Percentiles rank a stretch among this genome's conserved stretches.
phyloP scores from a whole-genome alignment of 2,797 vertebrate species.

The Lutjanus argentimaculatus region DNA sequence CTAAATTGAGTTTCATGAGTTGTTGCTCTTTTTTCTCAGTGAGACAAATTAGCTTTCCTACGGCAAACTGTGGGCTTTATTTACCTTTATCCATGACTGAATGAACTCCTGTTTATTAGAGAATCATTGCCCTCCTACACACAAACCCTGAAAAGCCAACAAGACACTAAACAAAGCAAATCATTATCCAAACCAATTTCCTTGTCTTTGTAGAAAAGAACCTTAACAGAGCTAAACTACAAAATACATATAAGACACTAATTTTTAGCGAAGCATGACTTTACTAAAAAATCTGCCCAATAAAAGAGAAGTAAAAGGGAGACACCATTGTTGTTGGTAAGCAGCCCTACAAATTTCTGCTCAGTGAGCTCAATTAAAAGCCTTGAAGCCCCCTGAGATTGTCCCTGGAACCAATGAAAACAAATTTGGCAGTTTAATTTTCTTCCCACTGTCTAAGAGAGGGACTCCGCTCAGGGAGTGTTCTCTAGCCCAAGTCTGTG shows the following conservation, averaged over 20 bases:
- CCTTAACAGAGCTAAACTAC: slow-evolving; percentile 4
- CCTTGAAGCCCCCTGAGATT: slow-evolving; percentile 84
- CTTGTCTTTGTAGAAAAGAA: slow-evolving; percentile 20
- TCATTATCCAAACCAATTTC: slow-evolving; percentile 31
- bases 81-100: slow-evolving; percentile 70
- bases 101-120: slow-evolving; percentile 68
- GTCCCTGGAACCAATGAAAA: slow-evolving; percentile 88
- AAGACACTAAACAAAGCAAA: slow-evolving; percentile 53
- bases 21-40: slow-evolving; percentile 55
- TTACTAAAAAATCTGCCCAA: slow-evolving; percentile 58
- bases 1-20: slow-evolving; percentile 57
- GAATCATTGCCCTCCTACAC: slow-evolving; percentile 61
- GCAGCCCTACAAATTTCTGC: slow-evolving; percentile 85
- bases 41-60: slow-evolving; percentile 70
- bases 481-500: slow-evolving; percentile 71
- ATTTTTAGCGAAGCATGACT: slow-evolving; percentile 38
- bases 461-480: slow-evolving; percentile 80
- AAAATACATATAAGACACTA: slow-evolving; percentile 36
- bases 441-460: slow-evolving; percentile 88
- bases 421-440: slow-evolving; percentile 91
- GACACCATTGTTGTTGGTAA: slow-evolving; percentile 78
- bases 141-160: slow-evolving; percentile 59
- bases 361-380: slow-evolving; percentile 89
- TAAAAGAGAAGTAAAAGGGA: slow-evolving; percentile 66
- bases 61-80: slow-evolving; percentile 59